phyloP scores from a whole-genome alignment of 64 coral and sea anemone species.

The Platygyra sinensis region DNA sequence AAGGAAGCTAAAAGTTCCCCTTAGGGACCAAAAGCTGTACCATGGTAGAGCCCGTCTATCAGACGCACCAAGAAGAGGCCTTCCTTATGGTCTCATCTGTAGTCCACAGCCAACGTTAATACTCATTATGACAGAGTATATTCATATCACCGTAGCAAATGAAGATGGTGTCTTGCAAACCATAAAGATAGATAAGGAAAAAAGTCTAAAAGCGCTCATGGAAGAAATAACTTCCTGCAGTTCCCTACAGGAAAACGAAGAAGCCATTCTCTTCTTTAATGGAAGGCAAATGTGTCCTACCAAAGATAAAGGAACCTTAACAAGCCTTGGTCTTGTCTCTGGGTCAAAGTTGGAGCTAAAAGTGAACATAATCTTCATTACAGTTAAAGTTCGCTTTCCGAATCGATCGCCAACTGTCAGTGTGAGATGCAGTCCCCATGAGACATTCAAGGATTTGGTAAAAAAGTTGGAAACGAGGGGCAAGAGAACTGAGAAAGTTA shows the following conservation, averaged over 20 bases:
- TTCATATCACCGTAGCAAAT: background rate
- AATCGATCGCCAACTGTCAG: background rate
- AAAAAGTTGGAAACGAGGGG: background rate
- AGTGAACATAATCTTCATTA: background rate
- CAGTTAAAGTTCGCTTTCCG: background rate
- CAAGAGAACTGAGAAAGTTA: background rate
- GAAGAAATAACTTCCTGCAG: background rate
- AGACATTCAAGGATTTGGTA: conserved; percentile 11
- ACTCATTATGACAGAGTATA: conserved; percentile 6
- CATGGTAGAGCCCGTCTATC: background rate
- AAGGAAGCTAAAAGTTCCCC: background rate
- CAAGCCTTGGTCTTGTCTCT: background rate
- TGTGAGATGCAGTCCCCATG: background rate
- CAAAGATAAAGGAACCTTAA: background rate
- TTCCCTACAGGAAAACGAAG: background rate
- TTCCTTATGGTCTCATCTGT: background rate
- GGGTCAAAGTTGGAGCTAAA: conserved; percentile 1
- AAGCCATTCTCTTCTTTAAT: background rate
- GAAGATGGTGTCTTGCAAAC: background rate
- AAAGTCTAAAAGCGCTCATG: background rate
- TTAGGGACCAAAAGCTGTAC: conserved; percentile 12
- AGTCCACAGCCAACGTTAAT: background rate
- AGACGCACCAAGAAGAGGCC: background rate
- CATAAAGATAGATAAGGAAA: conserved; percentile 23
- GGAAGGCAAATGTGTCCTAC: background rate